Evolutionary conservation across 1,140 invertebrate species (phyloP), one percentile per base, ranked within the genome.

Genomic region (Sitophilus oryzae): DNA sequence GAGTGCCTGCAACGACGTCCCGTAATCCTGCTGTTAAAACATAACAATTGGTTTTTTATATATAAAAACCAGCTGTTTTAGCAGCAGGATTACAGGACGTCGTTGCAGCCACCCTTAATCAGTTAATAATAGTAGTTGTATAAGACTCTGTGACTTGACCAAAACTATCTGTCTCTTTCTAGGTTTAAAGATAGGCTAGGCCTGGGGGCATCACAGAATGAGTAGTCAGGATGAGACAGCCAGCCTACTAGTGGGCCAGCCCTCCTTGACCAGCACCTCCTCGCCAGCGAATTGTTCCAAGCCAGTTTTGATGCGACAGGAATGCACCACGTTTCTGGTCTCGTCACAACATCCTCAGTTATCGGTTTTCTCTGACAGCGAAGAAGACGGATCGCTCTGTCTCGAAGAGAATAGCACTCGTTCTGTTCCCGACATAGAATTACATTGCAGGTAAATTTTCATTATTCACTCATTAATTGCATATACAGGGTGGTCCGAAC

Each of bases 361-460:
- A 42, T 88, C 85, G 16, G 84, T 84, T 14, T 77, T 84, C 64
- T 84, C 84, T 2, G 85, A 85, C 25, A 88, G 86, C 61, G 86
- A 89, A 71, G 88, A 89, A 70, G 87, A 85, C 65, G 79, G 76
- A 36, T 77, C 82, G 4, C 63, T 78, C 10, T 73, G 74, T 66
- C 69, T 78, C 51, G 80, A 80, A 66, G 84, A 88, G 49, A 79
- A 79, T 42, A 82, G 83, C n/a, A 82, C 87, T 9, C 79, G 88
- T 66, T 90, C 86, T 57, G 89, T 93, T 58, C 90, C 90, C 11
- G 89, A 93, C 69, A 89, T 93, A 63, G 89, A 92, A 74, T 75
- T 92, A 49, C 88, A 92, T 72, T 89, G 87, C 71, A 75, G 83
- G 61, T 76, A 54, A 56, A n/a, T n/a, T n/a, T n/a, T n/a, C n/a